phyloP scores from a whole-genome alignment of 2,797 vertebrate genomes.

The Pipistrellus pipistrellus region DNA sequence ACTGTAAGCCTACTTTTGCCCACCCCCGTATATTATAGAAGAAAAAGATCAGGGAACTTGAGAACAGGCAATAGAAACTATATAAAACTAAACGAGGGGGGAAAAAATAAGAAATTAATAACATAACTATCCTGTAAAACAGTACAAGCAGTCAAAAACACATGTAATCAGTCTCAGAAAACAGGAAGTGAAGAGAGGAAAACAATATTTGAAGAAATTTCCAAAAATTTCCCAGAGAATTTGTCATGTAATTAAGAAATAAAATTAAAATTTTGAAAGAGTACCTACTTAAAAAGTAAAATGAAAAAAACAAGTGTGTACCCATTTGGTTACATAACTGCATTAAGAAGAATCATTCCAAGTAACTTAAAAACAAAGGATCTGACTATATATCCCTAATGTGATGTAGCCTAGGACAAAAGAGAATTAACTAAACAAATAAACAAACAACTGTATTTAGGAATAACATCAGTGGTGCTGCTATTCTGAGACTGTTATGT shows the following conservation, averaged over 20 bases:
- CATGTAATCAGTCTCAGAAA: neutral
- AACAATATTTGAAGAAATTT: neutral
- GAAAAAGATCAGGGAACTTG: neutral
- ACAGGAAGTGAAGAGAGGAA: neutral
- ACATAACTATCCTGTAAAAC: neutral
- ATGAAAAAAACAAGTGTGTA: neutral
- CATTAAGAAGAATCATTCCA: constrained; percentile 1
- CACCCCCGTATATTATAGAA: neutral
- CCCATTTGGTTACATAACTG: neutral
- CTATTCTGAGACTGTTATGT: neutral
- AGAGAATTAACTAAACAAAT: constrained; percentile 4
- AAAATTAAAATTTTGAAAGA: neutral
- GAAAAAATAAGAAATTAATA: neutral
- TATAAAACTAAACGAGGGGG: neutral
- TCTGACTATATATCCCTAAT: neutral
- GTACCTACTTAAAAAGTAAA: neutral
- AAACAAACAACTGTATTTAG: neutral
- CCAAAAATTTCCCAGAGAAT: neutral
- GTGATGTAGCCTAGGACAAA: neutral
- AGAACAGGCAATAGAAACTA: neutral
- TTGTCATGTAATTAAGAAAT: neutral
- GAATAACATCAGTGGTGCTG: neutral
- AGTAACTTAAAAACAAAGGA: neutral
- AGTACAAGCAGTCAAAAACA: neutral
- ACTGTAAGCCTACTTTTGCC: neutral